These are phyloP conservation scores for Aspiorhynchus laticeps DNA, from an alignment of 2,113 vertebrate species.

Conservation along the genomic window DNA sequence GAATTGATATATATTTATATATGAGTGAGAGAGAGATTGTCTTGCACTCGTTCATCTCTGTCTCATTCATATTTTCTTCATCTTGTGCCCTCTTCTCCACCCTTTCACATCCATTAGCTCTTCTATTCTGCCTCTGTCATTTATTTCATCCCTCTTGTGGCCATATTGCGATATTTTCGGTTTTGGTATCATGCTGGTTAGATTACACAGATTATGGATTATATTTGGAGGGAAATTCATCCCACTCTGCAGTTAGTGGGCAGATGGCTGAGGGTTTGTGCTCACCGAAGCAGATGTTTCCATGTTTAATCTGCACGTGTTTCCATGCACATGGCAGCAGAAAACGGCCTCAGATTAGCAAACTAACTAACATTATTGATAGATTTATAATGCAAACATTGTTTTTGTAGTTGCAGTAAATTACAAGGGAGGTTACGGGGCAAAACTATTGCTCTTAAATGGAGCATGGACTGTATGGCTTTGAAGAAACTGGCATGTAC, in stretches of 20 bases:
- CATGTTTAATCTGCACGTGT: not conserved
- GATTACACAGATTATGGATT: conserved; percentile 14
- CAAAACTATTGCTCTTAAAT: not conserved
- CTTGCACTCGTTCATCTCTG: not conserved
- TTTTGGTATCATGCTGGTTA: not conserved
- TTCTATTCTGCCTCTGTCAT: not conserved
- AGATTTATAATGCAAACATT: conserved; percentile 8
- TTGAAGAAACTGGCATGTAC: conserved; percentile 4
- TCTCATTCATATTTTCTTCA: not conserved
- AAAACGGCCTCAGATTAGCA: not conserved
- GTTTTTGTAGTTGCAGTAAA: conserved; percentile 26
- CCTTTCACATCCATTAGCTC: not conserved
- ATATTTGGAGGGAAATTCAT: conserved; percentile 30
- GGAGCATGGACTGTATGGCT: conserved; percentile 3
- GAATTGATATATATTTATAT: not conserved
- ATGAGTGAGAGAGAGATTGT: not conserved
- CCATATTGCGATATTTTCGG: not conserved
- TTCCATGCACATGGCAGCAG: not conserved
- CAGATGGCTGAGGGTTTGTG: conserved; percentile 23
- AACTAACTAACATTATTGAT: conserved; percentile 21
- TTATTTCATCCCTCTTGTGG: not conserved
- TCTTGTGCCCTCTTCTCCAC: not conserved
- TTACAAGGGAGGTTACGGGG: not conserved
- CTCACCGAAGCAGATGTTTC: conserved; percentile 17
- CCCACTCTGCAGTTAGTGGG: not conserved